Conservation (phyloP, 2,888 invertebrate genomes). For the Rhagium mordax region DNA sequence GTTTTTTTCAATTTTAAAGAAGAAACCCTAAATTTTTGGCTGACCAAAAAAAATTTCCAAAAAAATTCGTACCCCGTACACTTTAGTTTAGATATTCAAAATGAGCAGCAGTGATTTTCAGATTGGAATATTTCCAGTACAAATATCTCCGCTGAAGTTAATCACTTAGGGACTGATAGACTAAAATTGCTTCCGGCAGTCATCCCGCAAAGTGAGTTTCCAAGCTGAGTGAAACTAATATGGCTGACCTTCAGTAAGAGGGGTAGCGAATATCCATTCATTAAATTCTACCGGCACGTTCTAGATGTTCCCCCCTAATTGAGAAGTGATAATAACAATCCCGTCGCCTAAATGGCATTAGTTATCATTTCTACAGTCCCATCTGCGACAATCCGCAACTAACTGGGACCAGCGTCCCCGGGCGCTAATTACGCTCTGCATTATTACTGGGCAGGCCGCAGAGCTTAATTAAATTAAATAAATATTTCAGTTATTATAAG, state of each 20-base stretch:
- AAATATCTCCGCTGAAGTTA: too few relatives aligned
- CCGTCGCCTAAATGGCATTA: background rate
- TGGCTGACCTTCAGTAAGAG: background rate
- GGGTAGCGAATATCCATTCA: background rate
- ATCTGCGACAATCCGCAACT: background rate
- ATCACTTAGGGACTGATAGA: background rate
- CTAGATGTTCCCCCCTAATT: background rate
- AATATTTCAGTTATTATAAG: too few relatives aligned
- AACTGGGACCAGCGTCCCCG: background rate
- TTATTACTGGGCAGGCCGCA: background rate
- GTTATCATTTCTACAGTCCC: background rate
- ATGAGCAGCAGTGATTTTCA: too few relatives aligned
- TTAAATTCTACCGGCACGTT: background rate
- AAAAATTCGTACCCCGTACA: too few relatives aligned
- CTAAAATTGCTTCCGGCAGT: background rate
- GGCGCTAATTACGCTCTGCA: background rate
- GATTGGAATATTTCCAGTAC: too few relatives aligned
- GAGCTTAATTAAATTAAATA: background rate
- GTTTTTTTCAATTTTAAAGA: too few relatives aligned
- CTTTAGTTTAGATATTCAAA: too few relatives aligned
- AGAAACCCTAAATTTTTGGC: too few relatives aligned
- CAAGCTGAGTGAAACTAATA: background rate
- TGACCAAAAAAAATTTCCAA: too few relatives aligned
- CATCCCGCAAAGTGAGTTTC: background rate
- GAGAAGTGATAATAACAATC: background rate